A percentile compares a stretch with the other conserved stretches of the same genome.
Evolutionary conservation across 2,113 vertebrate genomes (phyloP).

Genomic region (Nothocercus julius): DNA sequence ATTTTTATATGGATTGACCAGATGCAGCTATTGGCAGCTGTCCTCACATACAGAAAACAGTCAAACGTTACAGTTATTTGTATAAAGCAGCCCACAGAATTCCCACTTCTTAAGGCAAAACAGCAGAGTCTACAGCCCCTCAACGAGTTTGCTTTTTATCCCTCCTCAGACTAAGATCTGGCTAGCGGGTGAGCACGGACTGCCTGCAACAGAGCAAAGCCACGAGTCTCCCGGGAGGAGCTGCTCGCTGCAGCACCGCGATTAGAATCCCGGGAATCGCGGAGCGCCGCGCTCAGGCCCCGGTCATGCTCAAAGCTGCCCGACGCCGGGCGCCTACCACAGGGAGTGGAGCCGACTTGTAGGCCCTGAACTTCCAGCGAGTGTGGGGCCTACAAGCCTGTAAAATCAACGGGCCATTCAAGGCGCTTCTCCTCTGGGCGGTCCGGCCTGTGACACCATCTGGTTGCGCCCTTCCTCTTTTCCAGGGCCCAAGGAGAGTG

Average conservation of each 20-base stretch:
- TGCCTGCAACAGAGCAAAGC: background rate
- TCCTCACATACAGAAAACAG: background rate
- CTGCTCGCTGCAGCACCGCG: background rate
- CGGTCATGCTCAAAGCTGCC: background rate
- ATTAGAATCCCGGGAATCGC: background rate
- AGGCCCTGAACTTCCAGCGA: no score
- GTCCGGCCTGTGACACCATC: background rate
- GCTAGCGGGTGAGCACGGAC: accelerated
- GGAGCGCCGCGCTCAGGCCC: background rate
- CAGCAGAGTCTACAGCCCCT: background rate
- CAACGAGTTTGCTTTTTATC: background rate
- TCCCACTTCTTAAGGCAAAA: background rate
- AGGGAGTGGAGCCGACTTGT: background rate
- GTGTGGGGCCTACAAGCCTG: background rate
- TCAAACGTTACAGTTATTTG: background rate
- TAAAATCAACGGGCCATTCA: slow-evolving; percentile 16
- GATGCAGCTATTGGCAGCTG: background rate
- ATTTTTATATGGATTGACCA: background rate
- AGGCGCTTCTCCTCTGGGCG: background rate
- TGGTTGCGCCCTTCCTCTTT: background rate
- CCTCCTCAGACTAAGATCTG: background rate
- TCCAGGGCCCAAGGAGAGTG: background rate
- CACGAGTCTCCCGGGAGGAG: background rate
- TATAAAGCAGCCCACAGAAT: background rate
- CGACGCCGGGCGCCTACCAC: background rate